Conservation (phyloP, 2,888 invertebrate species). For the Schizotus pectinicornis region DNA sequence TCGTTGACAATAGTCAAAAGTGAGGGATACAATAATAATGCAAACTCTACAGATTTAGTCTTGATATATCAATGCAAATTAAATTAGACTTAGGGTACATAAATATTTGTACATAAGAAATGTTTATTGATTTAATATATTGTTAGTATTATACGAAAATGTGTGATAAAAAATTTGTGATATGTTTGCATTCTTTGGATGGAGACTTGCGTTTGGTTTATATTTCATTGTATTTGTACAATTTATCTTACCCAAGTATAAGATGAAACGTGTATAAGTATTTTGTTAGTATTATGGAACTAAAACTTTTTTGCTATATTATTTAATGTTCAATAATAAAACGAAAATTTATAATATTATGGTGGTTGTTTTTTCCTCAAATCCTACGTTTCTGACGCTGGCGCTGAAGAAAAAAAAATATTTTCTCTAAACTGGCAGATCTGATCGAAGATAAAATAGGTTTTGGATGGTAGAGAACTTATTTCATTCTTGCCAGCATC, state of each 20-base stretch:
- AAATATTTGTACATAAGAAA: constrained; percentile 32
- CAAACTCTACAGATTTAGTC: constrained; percentile 36
- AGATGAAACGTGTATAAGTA: constrained; percentile 16
- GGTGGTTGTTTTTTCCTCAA: neutral
- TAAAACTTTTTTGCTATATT: constrained; percentile 14
- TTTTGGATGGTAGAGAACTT: too few species aligned
- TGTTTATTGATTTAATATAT: constrained; percentile 13
- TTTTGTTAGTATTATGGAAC: constrained; percentile 24
- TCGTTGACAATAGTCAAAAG: constrained; percentile 29
- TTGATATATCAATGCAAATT: constrained; percentile 43
- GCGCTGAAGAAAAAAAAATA: too few species aligned
- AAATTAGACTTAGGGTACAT: constrained; percentile 25
- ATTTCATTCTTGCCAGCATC: too few species aligned
- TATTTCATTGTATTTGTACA: neutral
- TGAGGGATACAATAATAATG: constrained; percentile 25
- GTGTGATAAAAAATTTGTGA: constrained; percentile 27
- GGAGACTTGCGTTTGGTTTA: constrained; percentile 13
- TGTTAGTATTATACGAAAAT: constrained; percentile 32
- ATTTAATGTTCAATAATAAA: constrained; percentile 13
- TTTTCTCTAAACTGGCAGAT: too few species aligned
- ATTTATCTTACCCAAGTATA: neutral
- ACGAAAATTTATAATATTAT: neutral
- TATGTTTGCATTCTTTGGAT: constrained; percentile 21
- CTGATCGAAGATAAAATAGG: too few species aligned
- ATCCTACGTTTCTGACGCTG: too few species aligned